Base-by-base conservation (phyloP, 2,888 invertebrate species). In the Cyclophora punctaria region DNA sequence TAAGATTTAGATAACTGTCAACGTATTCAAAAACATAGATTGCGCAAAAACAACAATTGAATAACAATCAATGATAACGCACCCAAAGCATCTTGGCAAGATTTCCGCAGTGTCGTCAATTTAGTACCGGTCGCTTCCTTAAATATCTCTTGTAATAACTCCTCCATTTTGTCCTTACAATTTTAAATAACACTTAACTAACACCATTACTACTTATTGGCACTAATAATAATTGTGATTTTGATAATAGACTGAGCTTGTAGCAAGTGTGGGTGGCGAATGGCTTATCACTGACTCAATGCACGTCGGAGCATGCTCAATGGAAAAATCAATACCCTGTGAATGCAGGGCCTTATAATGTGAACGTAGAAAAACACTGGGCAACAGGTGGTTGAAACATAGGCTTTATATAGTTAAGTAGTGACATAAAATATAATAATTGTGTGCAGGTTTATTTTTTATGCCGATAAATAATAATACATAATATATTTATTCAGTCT, bases 1-100 rank as follows among this genome's bases (percentile, higher is more conserved):
- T 20, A 20, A 20, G 20, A 20, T 20, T 20, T 20, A 20, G 1
- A 20, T 20, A 20, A 20, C 20, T 20, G 20, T 20, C 20, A 20
- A 20, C 20, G 20, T 20, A 20, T 1, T 20, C 20, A 20, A 20
- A 20, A 20, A 20, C 33, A 33, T 40, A 44, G 33, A 44, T 44
- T 44, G 34, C 5, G 34, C 34, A 44, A 44, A 44, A 44, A 44
- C 7, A n/a, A 37, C 4, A 37, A 5, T 5, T 5, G 5, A 37
- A 37, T 37, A 5, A 37, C 5, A 37, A 44, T 44, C 44, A 34
- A 20, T 33, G 33, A 44, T 34, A 33, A 69, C 80, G 88, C 90
- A 96, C 97, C 96, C 78, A 95, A 91, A 62, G 96, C 96, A 85
- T 95, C 95, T 86, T 96, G 95, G 70, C 96, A 94, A 63, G 95